phyloP scores from a whole-genome alignment of 1,140 invertebrate species.

The Hypsibius dujardini region DNA sequence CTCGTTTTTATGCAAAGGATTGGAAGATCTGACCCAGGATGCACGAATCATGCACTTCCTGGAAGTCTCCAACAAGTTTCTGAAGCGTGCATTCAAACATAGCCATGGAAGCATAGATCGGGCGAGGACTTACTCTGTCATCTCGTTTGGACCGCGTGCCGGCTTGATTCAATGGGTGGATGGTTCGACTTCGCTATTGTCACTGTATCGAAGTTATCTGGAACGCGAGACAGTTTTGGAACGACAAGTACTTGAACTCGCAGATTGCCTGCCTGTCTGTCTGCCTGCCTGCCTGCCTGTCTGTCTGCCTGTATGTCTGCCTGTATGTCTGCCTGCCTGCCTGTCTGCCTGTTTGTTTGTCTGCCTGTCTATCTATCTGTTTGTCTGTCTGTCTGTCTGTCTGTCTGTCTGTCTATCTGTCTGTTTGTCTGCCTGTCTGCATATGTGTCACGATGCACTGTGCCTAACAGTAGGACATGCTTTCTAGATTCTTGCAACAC shows the following conservation, averaged over 20 bases:
- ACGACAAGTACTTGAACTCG: background rate
- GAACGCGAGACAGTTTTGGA: slow-evolving; percentile 16
- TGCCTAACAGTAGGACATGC: background rate
- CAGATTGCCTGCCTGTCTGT: no score
- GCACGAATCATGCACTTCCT: slow-evolving; percentile 97
- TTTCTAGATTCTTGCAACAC: background rate
- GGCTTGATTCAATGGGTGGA: slow-evolving; percentile 97
- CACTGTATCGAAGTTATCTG: slow-evolving; percentile 20
- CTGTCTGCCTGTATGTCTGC: no score
- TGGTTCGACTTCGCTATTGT: slow-evolving; percentile 58
- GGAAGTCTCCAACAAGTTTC: slow-evolving; percentile 64
- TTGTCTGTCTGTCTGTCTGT: no score
- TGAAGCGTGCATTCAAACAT: slow-evolving; percentile 22
- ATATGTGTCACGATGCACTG: background rate
- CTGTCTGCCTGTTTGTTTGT: no score
- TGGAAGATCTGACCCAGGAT: slow-evolving; percentile 93
- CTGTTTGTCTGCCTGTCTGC: no score
- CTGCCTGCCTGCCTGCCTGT: no score
- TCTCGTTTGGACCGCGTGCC: slow-evolving; percentile 75
- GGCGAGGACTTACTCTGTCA: slow-evolving; percentile 84
- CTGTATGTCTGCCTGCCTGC: no score
- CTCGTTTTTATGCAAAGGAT: slow-evolving; percentile 87
- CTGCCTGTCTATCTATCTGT: no score
- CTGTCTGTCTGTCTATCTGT: no score
- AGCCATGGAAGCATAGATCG: slow-evolving; percentile 42